These are phyloP conservation scores for Saimiri boliviensis DNA, from an alignment of 2,113 vertebrate species.

Conservation along the genomic window DNA sequence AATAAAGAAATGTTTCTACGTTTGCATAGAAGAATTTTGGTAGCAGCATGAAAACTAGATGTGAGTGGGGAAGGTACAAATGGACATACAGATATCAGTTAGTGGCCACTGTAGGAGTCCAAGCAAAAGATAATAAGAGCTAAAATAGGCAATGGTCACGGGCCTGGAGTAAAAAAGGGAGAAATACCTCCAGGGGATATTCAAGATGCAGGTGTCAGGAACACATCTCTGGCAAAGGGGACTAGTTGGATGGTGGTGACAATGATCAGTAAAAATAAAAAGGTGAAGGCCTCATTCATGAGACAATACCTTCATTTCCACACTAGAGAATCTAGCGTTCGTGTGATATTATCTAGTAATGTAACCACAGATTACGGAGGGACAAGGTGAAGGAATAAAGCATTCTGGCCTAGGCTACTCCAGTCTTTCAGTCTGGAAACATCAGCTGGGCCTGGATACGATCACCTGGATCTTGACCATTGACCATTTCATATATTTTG, in stretches of 20 bases:
- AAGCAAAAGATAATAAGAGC: neutral
- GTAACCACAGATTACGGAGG: fast-evolving
- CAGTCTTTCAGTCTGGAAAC: neutral
- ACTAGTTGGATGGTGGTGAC: neutral
- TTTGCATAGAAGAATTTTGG: neutral
- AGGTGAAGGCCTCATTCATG: neutral
- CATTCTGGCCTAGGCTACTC: fast-evolving
- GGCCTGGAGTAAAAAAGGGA: too few relatives aligned
- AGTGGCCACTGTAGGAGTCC: neutral
- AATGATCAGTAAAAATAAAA: neutral
- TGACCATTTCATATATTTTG: neutral
- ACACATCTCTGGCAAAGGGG: too few relatives aligned
- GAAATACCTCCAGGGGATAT: too few relatives aligned
- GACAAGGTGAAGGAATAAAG: neutral
- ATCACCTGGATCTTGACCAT: neutral
- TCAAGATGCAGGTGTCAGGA: neutral
- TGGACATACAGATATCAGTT: fast-evolving
- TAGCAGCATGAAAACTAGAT: neutral
- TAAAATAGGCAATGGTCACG: neutral
- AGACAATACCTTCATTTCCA: neutral
- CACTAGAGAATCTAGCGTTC: too few relatives aligned
- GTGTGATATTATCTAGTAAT: fast-evolving
- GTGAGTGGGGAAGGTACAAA: fast-evolving
- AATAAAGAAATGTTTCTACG: neutral
- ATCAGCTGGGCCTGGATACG: neutral